These are phyloP conservation scores for Oegoconia quadripuncta DNA, from an alignment of 2,888 invertebrate species.

Conservation along the genomic window DNA sequence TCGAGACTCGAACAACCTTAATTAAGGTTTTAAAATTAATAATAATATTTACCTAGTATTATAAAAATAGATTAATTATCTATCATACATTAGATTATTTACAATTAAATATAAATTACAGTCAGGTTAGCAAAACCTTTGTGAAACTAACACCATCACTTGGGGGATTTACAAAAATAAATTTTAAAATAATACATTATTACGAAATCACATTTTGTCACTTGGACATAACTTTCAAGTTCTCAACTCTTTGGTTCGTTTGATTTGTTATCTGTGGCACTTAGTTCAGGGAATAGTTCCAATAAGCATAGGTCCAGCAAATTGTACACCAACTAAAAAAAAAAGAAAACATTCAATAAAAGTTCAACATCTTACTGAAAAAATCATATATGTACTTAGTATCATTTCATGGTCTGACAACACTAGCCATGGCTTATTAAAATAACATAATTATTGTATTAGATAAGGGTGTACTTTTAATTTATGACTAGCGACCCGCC, in stretches of 20 bases:
- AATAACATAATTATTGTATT: no score
- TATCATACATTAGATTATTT: conserved; percentile 43
- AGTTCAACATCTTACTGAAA: background rate
- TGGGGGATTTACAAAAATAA: conserved; percentile 6
- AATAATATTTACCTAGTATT: conserved; percentile 39
- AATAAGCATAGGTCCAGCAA: conserved; percentile 86
- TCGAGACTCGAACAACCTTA: conserved; percentile 16
- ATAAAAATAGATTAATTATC: conserved; percentile 57
- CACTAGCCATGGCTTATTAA: no score
- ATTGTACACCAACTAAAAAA: conserved; percentile 84
- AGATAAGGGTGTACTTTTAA: no score
- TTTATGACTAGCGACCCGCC: no score
- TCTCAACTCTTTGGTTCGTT: conserved; percentile 51
- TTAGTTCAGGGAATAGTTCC: conserved; percentile 87
- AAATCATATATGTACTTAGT: no score
- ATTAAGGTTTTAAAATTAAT: conserved; percentile 19
- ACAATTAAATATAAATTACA: conserved; percentile 40
- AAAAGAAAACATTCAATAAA: conserved; percentile 23
- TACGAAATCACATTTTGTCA: conserved; percentile 10
- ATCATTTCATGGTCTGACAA: no score
- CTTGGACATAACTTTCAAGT: conserved; percentile 8
- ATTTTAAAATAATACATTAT: conserved; percentile 19
- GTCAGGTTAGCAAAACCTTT: conserved; percentile 26
- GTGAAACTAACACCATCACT: conserved; percentile 17
- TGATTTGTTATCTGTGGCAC: conserved; percentile 13